phyloP scores from a whole-genome alignment of 2,888 invertebrate genomes.

The Mythimna albipuncta region DNA sequence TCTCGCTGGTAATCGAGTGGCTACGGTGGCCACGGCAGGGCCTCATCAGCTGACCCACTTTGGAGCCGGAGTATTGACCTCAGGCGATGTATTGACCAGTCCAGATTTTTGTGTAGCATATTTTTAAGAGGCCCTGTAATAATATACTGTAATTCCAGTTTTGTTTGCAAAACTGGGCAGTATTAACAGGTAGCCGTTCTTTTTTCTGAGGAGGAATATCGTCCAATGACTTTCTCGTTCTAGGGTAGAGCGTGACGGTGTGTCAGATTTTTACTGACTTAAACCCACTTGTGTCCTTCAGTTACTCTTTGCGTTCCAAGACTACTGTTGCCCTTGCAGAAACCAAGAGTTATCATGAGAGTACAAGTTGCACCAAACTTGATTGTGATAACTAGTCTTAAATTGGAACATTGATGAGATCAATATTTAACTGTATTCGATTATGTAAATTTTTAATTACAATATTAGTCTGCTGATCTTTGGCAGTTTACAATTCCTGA shows the following conservation, averaged over 20 bases:
- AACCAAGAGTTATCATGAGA: neutral
- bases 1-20: slow-evolving; percentile 59
- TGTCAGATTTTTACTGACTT: too few relatives aligned
- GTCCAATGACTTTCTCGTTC: too few relatives aligned
- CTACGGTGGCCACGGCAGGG: slow-evolving; percentile 65
- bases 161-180: neutral
- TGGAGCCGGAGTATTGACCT: slow-evolving; percentile 80
- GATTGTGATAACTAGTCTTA: neutral
- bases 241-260: too few relatives aligned
- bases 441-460: slow-evolving; percentile 34
- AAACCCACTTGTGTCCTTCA: too few relatives aligned
- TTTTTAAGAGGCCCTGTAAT: slow-evolving; percentile 50
- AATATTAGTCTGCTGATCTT: slow-evolving; percentile 9
- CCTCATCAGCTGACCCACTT: slow-evolving; percentile 79
- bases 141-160: slow-evolving; percentile 6
- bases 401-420: slow-evolving; percentile 9
- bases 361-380: too few relatives aligned
- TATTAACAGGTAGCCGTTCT: neutral
- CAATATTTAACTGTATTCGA: neutral
- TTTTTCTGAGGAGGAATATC: too few relatives aligned
- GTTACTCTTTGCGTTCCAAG: too few relatives aligned
- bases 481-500: slow-evolving; percentile 2
- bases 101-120: slow-evolving; percentile 74
- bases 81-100: slow-evolving; percentile 73
- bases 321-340: too few relatives aligned